Base-by-base conservation (phyloP, 2,797 vertebrate species). In the Cuculus canorus region DNA sequence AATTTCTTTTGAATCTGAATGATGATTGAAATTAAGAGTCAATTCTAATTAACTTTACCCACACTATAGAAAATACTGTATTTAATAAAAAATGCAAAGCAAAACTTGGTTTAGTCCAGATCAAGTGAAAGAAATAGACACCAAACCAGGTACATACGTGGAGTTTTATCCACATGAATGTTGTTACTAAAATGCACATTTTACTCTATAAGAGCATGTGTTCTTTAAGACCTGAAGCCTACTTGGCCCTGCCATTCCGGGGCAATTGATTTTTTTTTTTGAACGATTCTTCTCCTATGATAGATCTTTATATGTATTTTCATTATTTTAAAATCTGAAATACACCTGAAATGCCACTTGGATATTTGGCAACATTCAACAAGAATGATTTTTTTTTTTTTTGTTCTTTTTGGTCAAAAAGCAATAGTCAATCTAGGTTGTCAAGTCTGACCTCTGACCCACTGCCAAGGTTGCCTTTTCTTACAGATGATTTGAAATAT, bases 21-120 rank as follows among this genome's bases (percentile, higher is more conserved):
- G n/a, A 93, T 83, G 66, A 86, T 76, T 56, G 63, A 92, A 95
- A 94, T 94, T 92, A 93, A 32, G 61, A 91, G 86, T 86, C 79
- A 80, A 77, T 85, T 90, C 41, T 92, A 45, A 92, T 82, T 90
- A 90, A 52, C n/a, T 77, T 88, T 90, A 35, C 37, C 16, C 50
- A 54, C 33, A 37, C 41, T 90, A 61, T 66, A 43, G 64, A 83
- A 92, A 93, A 90, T 39, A 24, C 1, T 48, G 12, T 57, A 79
- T 86, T 88, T 90, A 77, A 80, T 82, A 85, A 85, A 75, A 83
- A 94, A 79, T 41, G 4, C 0, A 8, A 59, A 14, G 17, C 17
- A 82, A 70, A 56, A 82, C 27, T 64, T 88, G 17, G 3, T 86
- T 91, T 92, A 84, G 81, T 27, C 21, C 53, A 43, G n/a, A 64